Base-by-base conservation (phyloP, 2,888 invertebrate species). In the Mechanitis messenoides region DNA sequence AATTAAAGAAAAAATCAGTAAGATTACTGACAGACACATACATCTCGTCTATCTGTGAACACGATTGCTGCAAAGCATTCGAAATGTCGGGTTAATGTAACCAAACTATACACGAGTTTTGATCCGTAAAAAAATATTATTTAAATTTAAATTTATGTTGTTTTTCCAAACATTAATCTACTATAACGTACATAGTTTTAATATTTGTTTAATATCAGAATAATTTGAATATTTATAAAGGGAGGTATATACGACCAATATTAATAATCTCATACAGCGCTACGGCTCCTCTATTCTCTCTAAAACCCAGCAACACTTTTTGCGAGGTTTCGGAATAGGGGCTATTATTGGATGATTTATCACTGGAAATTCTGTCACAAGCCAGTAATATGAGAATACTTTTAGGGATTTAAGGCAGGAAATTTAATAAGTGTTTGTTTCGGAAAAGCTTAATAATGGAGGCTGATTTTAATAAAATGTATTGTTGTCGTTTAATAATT, bases 191-290 rank as follows among this genome's bases (percentile, higher is more conserved):
- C 42, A 55, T 55, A 62, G 64, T 69, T 71, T 68, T 69, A 70
- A 64, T 68, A 70, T 67, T 60, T 68, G 7, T 63, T 59, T 59
- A 62, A 69, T 69, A 68, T 66, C 61, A 60, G 58, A 58, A 72
- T 73, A 70, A 69, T 70, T 67, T 72, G 72, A 73, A 73, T 73
- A 73, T 73, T 73, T 69, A 73, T 73, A 63, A 68, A 65, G 56
- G 61, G 42, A 58, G 56, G 59, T 64, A 56, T 67, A 64, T 67
- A 62, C 65, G 62, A 59, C 62, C 60, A 58, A 68, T 64, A 69
- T 69, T 70, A 67, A 69, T 69, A 68, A 62, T 69, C 63, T 63
- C 58, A 58, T 61, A 66, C 63, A 57, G 7, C 50, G 50, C 63
- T 56, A 57, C 42, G 38, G 47, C 50, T 56, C 38, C 56, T 50